Percentiles rank a stretch among this genome's conserved stretches.
Evolutionary conservation across 2,888 invertebrate species (phyloP).

Genomic region (Drosophila picticornis): DNA sequence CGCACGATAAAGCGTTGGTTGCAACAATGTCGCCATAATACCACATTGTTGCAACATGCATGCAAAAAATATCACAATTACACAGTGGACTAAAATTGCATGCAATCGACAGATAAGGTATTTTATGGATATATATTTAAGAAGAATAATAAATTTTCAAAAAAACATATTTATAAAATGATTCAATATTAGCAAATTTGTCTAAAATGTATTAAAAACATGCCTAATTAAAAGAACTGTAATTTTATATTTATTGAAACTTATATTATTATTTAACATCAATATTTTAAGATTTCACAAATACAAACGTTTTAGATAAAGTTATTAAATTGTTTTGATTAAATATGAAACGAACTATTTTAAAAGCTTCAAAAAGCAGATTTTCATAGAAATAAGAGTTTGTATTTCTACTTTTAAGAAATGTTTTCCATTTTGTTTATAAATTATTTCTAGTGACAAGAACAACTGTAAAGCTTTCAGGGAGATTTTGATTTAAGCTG

Average conservation of each 20-base stretch:
- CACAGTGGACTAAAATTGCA: background rate
- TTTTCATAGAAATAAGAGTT: background rate
- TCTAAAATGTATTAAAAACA: no score
- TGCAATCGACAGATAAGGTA: no score
- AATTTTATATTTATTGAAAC: background rate
- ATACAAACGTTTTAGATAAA: no score
- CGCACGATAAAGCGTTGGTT: constrained; percentile 53
- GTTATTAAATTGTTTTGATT: background rate
- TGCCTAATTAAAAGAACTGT: no score
- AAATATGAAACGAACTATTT: background rate
- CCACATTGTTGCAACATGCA: constrained; percentile 33
- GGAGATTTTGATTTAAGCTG: no score
- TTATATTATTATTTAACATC: background rate
- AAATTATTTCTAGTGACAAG: background rate
- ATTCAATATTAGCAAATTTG: no score
- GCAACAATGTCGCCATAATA: constrained; percentile 44
- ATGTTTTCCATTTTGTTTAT: background rate
- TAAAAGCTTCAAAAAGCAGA: background rate
- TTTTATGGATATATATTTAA: background rate
- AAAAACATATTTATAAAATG: background rate
- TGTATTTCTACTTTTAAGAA: background rate
- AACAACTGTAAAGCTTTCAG: no score
- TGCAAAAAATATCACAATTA: constrained; percentile 12
- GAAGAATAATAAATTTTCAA: no score
- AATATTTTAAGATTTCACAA: background rate